These are phyloP conservation scores for Rhaphigaster nebulosa DNA, from an alignment of 2,888 invertebrate genomes.

Conservation along the genomic window DNA sequence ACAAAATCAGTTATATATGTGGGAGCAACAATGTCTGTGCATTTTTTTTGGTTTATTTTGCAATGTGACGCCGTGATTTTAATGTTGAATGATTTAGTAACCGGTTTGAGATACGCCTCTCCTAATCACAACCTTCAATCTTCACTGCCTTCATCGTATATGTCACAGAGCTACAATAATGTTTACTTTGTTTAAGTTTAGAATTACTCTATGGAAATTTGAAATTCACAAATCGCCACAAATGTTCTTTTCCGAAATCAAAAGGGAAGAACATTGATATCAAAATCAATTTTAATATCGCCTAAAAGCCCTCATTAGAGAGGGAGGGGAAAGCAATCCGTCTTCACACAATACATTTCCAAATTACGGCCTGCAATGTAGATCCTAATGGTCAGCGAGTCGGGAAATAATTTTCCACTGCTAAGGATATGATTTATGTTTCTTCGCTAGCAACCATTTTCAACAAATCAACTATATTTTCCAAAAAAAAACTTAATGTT, in stretches of 20 bases:
- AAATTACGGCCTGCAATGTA: not conserved
- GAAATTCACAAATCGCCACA: not conserved
- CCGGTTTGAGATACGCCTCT: too few species aligned
- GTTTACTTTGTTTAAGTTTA: not conserved
- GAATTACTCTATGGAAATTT: not conserved
- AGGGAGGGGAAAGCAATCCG: not conserved
- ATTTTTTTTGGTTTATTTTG: too few species aligned
- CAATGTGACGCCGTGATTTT: too few species aligned
- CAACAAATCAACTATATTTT: not conserved
- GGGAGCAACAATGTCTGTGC: too few species aligned
- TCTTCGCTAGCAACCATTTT: not conserved
- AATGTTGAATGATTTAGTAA: too few species aligned
- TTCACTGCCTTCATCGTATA: too few species aligned
- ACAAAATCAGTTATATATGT: too few species aligned
- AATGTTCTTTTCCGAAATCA: not conserved
- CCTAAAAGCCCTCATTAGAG: slow-evolving; percentile 10
- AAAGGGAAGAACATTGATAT: not conserved
- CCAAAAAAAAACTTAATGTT: not conserved
- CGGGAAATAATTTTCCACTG: not conserved
- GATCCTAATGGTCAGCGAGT: slow-evolving; percentile 15
- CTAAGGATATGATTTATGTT: slow-evolving; percentile 8
- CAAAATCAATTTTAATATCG: slow-evolving; percentile 21
- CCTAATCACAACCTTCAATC: too few species aligned
- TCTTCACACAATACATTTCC: slow-evolving; percentile 34
- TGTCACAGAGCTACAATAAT: too few species aligned